Evolutionary conservation across 2,888 invertebrate genomes (phyloP).

Genomic region (Mythimna albipuncta): DNA sequence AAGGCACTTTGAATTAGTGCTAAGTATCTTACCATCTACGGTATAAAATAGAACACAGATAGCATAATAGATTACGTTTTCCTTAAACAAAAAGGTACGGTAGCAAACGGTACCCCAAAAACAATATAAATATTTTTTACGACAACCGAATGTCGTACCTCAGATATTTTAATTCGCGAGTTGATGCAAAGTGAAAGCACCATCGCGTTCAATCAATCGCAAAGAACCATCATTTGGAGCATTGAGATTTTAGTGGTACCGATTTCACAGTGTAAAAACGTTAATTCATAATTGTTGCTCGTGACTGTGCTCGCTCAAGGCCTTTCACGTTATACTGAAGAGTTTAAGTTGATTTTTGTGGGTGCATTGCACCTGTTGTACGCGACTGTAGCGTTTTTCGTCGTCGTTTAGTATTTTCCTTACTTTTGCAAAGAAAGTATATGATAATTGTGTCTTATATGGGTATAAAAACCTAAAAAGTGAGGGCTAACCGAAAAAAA

Average conservation of each 20-base stretch:
- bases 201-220: slow-evolving; percentile 52
- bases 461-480: not conserved
- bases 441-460: not conserved
- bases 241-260: slow-evolving; percentile 58
- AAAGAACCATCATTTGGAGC: slow-evolving; percentile 58
- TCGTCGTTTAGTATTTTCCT: not conserved
- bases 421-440: not conserved
- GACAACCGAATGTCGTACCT: slow-evolving; percentile 70
- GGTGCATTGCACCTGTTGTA: slow-evolving; percentile 42
- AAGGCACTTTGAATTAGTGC: not conserved
- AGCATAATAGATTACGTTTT: not conserved
- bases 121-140: slow-evolving; percentile 68
- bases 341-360: slow-evolving; percentile 21
- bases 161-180: slow-evolving; percentile 75
- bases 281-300: slow-evolving; percentile 60
- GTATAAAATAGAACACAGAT: not conserved
- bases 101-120: slow-evolving; percentile 57
- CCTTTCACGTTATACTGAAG: slow-evolving; percentile 45
- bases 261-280: slow-evolving; percentile 58
- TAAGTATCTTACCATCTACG: not conserved
- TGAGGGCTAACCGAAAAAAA: not conserved
- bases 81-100: slow-evolving; percentile 8
- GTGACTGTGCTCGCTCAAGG: slow-evolving; percentile 53
- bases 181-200: slow-evolving; percentile 75
- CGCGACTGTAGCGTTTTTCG: slow-evolving; percentile 8